Evolutionary conservation across 2,113 vertebrate genomes (phyloP).

Genomic region (Strix aluco): DNA sequence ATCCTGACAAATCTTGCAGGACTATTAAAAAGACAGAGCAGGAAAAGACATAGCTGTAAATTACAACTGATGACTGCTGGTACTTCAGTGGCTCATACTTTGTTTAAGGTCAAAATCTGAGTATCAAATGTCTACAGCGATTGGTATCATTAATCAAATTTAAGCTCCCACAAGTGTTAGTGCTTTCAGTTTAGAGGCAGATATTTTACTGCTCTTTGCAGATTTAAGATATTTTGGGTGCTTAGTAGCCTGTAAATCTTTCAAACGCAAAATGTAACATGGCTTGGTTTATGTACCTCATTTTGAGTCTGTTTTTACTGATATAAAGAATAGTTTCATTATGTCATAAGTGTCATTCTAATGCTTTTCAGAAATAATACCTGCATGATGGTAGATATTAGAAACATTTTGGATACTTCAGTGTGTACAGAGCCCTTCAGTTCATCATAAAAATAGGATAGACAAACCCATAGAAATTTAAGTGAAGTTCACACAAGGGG

Average conservation of each 20-base stretch:
- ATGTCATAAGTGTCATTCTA: background rate
- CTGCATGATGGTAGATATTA: background rate
- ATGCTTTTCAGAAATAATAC: background rate
- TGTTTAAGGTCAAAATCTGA: constrained; percentile 10
- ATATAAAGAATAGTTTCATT: background rate
- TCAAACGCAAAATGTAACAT: background rate
- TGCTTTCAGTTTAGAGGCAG: background rate
- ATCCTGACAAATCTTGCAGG: background rate
- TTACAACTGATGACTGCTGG: background rate
- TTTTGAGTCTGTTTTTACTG: background rate
- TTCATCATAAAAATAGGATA: background rate
- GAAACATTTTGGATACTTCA: background rate
- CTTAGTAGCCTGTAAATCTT: background rate
- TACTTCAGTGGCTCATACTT: background rate
- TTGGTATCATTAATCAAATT: background rate
- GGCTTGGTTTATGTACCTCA: background rate
- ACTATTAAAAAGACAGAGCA: background rate
- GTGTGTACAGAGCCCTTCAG: background rate
- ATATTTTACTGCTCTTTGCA: background rate
- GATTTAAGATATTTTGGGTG: background rate
- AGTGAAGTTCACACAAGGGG: background rate
- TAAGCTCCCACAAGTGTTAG: background rate
- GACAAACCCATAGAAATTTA: background rate
- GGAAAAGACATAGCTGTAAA: background rate
- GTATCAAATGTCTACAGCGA: background rate